Base-by-base conservation (phyloP, 2,888 invertebrate species). In the Cenopis cana region DNA sequence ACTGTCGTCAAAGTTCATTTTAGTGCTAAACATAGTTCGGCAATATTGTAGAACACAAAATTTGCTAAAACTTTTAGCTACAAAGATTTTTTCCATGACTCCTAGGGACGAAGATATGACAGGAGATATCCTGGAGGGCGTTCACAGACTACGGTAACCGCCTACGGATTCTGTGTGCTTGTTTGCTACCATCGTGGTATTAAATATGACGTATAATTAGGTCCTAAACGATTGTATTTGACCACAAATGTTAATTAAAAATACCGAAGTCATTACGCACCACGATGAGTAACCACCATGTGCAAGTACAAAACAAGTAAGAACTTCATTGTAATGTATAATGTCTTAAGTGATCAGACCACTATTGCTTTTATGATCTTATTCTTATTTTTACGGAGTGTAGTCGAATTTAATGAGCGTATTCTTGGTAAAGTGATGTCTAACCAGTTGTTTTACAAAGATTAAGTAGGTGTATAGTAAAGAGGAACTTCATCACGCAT, bases 251-350 rank as follows among this genome's bases (percentile, higher is more conserved):
- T 17, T 24, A 5, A 52, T 54, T n/a, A 20, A 9, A 29, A 38
- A 64, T 64, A 50, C 64, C 64, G 36, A 14, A 54, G 0, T 20
- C 20, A 52, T 64, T 64, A 52, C 64, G 54, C 64, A 54, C 38
- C 14, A 10, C n/a, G 64, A 24, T 54, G 64, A 64, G 52, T 52
- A 64, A 62, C 62, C 18, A 6, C 10, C 50, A 50, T 61, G 49
- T 50, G 52, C 38, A 64, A 64, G 64, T 64, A 54, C 60, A n/a
- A 52, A 18, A 18, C 36, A 10, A 50, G 50, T 10, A 20, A 11
- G 0, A 10, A 29, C 41, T 17, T 2, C 8, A 10, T n/a, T 36
- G 0, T 24, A 20, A 29, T 60, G 14, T 33, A 36, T n/a, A 36
- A 52, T 20, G 36, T 52, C 50, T 50, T 62, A 62, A 52, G 62